Evolutionary conservation across 2,797 vertebrate species (phyloP), one percentile per base, ranked within the genome.

Genomic region (Leptoclinus maculatus): DNA sequence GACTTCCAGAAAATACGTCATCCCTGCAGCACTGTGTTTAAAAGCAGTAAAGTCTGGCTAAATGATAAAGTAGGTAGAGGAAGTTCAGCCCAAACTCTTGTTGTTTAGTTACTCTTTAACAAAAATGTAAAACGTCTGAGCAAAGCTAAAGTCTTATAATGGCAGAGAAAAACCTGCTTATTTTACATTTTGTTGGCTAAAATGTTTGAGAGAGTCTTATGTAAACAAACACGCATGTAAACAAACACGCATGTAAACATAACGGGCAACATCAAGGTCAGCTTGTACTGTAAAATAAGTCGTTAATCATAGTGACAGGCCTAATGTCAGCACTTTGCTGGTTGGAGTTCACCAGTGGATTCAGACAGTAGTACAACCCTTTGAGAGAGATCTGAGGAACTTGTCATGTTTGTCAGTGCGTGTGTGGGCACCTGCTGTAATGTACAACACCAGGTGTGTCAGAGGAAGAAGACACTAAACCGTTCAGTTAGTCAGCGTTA

Each of bases 401-500:
- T 56, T 25, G 14, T 74, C 29, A 54, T 60, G 53, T 68, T 3
- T 53, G 65, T 73, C 27, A 5, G 41, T 0, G 21, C 1, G 63
- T 53, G n/a, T 51, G 29, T 39, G 64, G 66, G 57, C 54, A 70
- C 8, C 10, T 36, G 49, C 54, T 68, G 62, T 83, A 78, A 82
- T 62, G 75, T 82, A 70, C 81, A 82, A 74, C 74, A 67, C 80
- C 90, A 91, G 86, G 86, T 91, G 89, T 87, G 64, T 67, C 6
- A 45, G 72, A 68, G 57, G 54, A 78, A 32, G 54, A 66, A 36
- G 45, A 57, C 45, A 51, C 75, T 60, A 3, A 71, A 73, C 43
- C 32, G 36, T 27, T 57, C 4, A 58, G 82, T 77, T 74, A 72
- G 73, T 66, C 76, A 75, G 32, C 5, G 25, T 47, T 10, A 57